Evolutionary conservation across 2,113 vertebrate species (phyloP).

Genomic region (Chitala chitala): DNA sequence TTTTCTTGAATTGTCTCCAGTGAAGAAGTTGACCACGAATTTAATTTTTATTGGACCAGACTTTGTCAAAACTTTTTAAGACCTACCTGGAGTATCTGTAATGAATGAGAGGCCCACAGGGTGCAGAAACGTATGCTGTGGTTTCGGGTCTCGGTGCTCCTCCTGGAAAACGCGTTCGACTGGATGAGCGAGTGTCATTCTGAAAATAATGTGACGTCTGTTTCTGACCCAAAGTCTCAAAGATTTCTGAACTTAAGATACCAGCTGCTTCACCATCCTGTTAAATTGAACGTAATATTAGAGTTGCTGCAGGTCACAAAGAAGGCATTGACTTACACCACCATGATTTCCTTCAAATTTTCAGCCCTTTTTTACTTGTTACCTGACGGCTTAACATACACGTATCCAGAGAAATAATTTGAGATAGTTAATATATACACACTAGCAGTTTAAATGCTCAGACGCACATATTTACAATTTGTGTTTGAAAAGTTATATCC

Average conservation of each 20-base stretch:
- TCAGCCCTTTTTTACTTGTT: too few species aligned
- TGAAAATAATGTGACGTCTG: background rate
- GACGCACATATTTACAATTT: too few species aligned
- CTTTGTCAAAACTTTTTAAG: constrained; percentile 42
- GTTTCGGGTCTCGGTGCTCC: background rate
- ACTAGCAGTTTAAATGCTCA: too few species aligned
- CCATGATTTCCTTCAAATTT: too few species aligned
- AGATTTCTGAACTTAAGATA: background rate
- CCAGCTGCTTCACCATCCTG: background rate
- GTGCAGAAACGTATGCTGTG: background rate
- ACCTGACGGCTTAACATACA: too few species aligned
- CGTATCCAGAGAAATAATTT: too few species aligned
- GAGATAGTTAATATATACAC: too few species aligned
- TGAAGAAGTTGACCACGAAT: constrained; percentile 50
- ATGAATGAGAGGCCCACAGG: background rate
- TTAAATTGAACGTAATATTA: background rate
- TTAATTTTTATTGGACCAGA: constrained; percentile 63
- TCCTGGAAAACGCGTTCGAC: constrained; percentile 1
- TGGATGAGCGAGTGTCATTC: background rate
- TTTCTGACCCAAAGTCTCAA: background rate
- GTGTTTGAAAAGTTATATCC: too few species aligned
- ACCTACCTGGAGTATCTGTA: constrained; percentile 23
- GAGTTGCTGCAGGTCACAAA: background rate
- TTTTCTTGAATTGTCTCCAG: constrained; percentile 55
- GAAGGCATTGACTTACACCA: background rate